Base-by-base conservation (phyloP, 2,113 vertebrate genomes). In the Ochotona curzoniae region DNA sequence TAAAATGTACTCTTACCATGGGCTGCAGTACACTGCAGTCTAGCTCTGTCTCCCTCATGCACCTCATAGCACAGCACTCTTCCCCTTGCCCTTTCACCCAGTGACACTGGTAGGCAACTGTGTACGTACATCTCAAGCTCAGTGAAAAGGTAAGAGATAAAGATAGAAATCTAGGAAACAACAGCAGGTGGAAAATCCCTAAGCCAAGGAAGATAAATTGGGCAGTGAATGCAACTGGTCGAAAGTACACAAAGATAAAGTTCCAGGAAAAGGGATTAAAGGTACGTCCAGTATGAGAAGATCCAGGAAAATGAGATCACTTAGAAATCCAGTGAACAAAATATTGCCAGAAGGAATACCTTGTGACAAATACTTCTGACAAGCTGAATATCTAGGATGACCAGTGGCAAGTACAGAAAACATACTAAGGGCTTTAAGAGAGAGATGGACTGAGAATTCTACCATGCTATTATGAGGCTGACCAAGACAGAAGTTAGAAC, bases 161-260 rank as follows among this genome's bases (percentile, higher is more conserved):
- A 61, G 5, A 71, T 15, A 67, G 26, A 87, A 44, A 86, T 38
- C 1, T 83, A 28, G 54, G 66, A 74, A 25, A 67, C 74, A 91
- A 57, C n/a, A 61, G 32, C 61, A 79, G 60, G 86, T 69, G 51
- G 32, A 9, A 82, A 87, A 87, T 49, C 93, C 57, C 74, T 26
- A 67, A 73, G 82, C 83, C 17, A 64, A 83, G 92, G 47, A 25
- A 86, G 32, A 35, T 75, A 28, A 74, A 30, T 73, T 28, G 93
- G 20, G 35, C 89, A 74, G 76, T 35, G 23, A 79, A 79, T 71
- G 35, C 63, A 84, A 87, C 70, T 0, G 35, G 70, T 57, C 67
- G 88, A 69, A 47, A 79, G 80, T 85, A 11, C 9, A 49, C 67
- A 9, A 67, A 57, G 60, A 81, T 47, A 69, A 49, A 83, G 74